Evolutionary conservation across 2,113 vertebrate species (phyloP).

Genomic region (Aspiorhynchus laticeps): DNA sequence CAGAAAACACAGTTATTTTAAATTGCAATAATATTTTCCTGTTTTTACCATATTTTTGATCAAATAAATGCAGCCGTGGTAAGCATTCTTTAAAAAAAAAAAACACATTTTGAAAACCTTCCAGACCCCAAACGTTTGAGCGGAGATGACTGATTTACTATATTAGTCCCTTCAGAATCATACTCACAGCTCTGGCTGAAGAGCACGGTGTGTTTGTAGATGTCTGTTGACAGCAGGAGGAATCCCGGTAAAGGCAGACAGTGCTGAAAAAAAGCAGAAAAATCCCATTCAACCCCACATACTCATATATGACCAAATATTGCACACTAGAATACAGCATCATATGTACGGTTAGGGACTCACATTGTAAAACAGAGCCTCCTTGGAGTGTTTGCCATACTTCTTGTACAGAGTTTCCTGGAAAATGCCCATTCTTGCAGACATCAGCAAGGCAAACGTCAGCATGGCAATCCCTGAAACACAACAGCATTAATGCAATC

Average conservation of each 20-base stretch:
- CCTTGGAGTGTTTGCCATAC: conserved; percentile 95
- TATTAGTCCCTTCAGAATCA: no score
- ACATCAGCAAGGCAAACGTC: conserved; percentile 95
- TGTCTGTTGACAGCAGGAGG: conserved; percentile 89
- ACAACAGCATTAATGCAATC: background rate
- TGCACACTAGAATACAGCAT: background rate
- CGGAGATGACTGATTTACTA: no score
- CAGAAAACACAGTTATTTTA: no score
- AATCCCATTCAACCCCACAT: background rate
- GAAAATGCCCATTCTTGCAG: conserved; percentile 97
- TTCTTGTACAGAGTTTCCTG: conserved; percentile 91
- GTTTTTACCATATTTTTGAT: no score
- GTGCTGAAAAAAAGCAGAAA: conserved; percentile 76
- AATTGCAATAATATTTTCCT: no score
- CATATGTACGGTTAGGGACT: conserved; percentile 57
- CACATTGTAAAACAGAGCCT: conserved; percentile 96
- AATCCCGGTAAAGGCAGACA: conserved; percentile 93
- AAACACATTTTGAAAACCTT: no score
- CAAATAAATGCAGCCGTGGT: no score
- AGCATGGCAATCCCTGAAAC: conserved; percentile 86
- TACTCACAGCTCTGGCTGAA: conserved; percentile 92
- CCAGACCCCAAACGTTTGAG: no score
- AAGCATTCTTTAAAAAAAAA: no score
- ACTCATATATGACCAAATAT: background rate
- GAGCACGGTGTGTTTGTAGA: conserved; percentile 85